A percentile compares a stretch with the other conserved stretches of the same genome.
These are phyloP conservation scores for Siphonodentalium dalli DNA, from an alignment of 2,888 invertebrate species.

Conservation along the genomic window DNA sequence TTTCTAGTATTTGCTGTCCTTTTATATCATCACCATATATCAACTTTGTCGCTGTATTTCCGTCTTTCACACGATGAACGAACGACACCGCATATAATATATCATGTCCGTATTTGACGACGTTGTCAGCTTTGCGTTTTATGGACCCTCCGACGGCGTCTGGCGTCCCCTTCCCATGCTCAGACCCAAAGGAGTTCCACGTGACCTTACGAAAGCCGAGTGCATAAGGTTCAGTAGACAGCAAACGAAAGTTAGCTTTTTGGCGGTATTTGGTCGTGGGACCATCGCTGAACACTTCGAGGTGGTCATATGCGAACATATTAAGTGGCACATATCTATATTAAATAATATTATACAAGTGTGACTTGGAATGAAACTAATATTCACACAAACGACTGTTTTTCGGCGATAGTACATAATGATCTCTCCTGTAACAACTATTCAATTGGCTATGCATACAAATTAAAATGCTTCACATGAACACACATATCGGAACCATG, in stretches of 20 bases:
- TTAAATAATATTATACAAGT: no score
- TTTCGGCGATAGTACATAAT: no score
- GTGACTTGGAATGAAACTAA: no score
- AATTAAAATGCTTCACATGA: no score
- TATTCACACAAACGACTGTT: no score
- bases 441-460: no score
- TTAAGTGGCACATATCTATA: no score
- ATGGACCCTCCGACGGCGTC: constrained; percentile 54
- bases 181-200: constrained; percentile 59
- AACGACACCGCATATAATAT: constrained; percentile 16
- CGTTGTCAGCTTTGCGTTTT: constrained; percentile 42
- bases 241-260: constrained; percentile 60
- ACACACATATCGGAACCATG: no score
- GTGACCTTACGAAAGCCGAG: constrained; percentile 20
- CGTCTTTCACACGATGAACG: constrained; percentile 5
- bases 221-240: constrained; percentile 18
- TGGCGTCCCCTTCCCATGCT: constrained; percentile 60
- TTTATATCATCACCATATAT: constrained; percentile 8
- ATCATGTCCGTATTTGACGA: constrained; percentile 28
- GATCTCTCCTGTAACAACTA: no score
- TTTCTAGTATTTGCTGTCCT: not conserved
- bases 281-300: constrained; percentile 39
- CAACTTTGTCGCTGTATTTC: constrained; percentile 9
- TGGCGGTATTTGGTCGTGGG: constrained; percentile 60
- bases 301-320: no score